These are phyloP conservation scores for Leptura quadrifasciata DNA, from an alignment of 2,888 invertebrate species.

Conservation along the genomic window DNA sequence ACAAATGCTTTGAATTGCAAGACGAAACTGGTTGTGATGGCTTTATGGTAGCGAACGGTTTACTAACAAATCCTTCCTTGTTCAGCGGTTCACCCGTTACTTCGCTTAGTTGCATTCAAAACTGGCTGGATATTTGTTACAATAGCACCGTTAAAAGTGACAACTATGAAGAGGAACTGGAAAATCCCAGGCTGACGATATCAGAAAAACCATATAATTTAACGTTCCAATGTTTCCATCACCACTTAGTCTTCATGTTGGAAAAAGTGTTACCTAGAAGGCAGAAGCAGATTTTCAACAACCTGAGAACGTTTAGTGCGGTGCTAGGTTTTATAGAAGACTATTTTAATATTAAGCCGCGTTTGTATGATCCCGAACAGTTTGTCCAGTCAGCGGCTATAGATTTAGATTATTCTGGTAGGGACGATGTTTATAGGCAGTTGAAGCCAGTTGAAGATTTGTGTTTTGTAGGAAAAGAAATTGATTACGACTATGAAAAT, in stretches of 20 bases:
- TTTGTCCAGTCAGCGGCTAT: constrained; percentile 61
- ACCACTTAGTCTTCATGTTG: constrained; percentile 97
- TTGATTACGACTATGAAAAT: constrained; percentile 53
- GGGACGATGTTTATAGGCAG: constrained; percentile 60
- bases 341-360: constrained; percentile 75
- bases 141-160: constrained; percentile 70
- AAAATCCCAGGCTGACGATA: constrained; percentile 55
- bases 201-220: constrained; percentile 77
- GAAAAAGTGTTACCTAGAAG: constrained; percentile 85
- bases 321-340: constrained; percentile 83
- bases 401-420: constrained; percentile 62
- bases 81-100: constrained; percentile 85
- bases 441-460: constrained; percentile 55
- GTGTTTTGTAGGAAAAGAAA: constrained; percentile 37
- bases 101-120: constrained; percentile 84
- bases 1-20: constrained; percentile 83
- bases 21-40: constrained; percentile 84
- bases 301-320: constrained; percentile 80
- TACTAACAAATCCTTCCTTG: constrained; percentile 93
- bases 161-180: constrained; percentile 50
- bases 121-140: constrained; percentile 86
- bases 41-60: constrained; percentile 94
- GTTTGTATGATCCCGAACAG: constrained; percentile 62
- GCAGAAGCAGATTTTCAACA: constrained; percentile 87
- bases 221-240: constrained; percentile 92